phyloP scores from a whole-genome alignment of 2,113 vertebrate genomes.

The Dunckerocampus dactyliophorus region DNA sequence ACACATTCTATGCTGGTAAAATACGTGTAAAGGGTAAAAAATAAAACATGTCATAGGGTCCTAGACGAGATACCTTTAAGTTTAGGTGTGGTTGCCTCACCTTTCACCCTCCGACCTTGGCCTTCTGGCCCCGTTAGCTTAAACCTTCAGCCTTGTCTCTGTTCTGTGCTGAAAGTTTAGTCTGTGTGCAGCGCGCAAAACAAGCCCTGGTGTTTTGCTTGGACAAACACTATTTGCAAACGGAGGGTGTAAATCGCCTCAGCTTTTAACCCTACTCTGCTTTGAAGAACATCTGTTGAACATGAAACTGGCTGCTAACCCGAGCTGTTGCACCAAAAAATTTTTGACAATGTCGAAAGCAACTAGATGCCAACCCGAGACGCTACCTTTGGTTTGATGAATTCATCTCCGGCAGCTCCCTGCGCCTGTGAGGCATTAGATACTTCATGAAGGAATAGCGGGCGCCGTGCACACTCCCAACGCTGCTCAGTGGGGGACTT shows the following conservation, averaged over 20 bases:
- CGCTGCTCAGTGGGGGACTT: too few species aligned
- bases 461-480: too few species aligned
- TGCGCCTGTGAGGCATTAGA: too few species aligned
- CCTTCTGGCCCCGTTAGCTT: conserved; percentile 46
- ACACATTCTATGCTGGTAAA: too few species aligned
- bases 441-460: too few species aligned
- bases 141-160: conserved; percentile 48
- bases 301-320: background rate
- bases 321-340: background rate
- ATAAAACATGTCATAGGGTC: too few species aligned
- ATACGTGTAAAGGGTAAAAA: too few species aligned
- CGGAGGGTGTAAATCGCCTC: conserved; percentile 13
- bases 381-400: background rate
- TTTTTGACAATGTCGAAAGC: too few species aligned
- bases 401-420: too few species aligned
- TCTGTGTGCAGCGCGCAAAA: conserved; percentile 43
- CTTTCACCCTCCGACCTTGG: background rate
- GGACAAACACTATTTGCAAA: conserved; percentile 5
- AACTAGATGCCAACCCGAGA: too few species aligned
- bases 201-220: conserved; percentile 24
- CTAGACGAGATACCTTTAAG: background rate
- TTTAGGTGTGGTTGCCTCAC: conserved; percentile 10
- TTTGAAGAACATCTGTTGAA: background rate
- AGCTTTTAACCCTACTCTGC: background rate
- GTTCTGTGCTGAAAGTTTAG: conserved; percentile 54